phyloP scores from a whole-genome alignment of 2,797 vertebrate species.

The Leptatherina wallacei region DNA sequence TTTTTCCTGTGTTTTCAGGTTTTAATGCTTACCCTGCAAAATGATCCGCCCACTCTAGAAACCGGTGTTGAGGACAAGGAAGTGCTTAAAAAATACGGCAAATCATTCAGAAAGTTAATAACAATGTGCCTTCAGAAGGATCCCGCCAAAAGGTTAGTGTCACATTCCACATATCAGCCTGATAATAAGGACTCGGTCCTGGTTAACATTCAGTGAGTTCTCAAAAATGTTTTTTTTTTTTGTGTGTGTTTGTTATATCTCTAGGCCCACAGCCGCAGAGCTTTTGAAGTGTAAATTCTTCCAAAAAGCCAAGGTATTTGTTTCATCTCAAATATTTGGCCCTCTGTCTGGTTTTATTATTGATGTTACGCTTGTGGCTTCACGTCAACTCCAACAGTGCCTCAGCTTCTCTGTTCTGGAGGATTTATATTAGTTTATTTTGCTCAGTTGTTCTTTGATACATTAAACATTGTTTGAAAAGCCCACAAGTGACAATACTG shows the following conservation, averaged over 20 bases:
- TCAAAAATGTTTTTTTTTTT: slow-evolving; percentile 33
- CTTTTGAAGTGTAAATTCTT: slow-evolving; percentile 99
- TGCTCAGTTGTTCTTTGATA: neutral
- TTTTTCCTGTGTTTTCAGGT: slow-evolving; percentile 83
- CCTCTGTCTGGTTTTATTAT: slow-evolving; percentile 28
- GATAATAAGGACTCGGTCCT: slow-evolving; percentile 9
- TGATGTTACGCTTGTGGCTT: slow-evolving; percentile 10
- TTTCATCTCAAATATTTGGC: slow-evolving; percentile 56
- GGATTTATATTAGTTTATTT: neutral
- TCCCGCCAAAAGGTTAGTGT: slow-evolving; percentile 92
- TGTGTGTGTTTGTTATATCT: slow-evolving; percentile 67
- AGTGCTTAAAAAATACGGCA: slow-evolving; percentile 95
- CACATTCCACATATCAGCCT: neutral
- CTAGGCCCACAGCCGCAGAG: slow-evolving; percentile 96
- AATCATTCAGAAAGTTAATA: slow-evolving; percentile 97
- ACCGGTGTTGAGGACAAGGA: slow-evolving; percentile 98
- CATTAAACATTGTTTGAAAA: neutral
- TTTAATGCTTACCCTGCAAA: slow-evolving; percentile 97
- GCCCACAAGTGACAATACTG: neutral
- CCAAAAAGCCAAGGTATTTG: slow-evolving; percentile 98
- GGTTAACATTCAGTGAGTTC: slow-evolving; percentile 34
- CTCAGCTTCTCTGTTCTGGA: neutral
- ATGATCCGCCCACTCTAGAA: slow-evolving; percentile 94
- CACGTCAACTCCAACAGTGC: neutral
- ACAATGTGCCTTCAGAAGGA: slow-evolving; percentile 98